Evolutionary conservation across 1,140 invertebrate species (phyloP), one percentile per base, ranked within the genome.

Genomic region (Sycobia sp.): DNA sequence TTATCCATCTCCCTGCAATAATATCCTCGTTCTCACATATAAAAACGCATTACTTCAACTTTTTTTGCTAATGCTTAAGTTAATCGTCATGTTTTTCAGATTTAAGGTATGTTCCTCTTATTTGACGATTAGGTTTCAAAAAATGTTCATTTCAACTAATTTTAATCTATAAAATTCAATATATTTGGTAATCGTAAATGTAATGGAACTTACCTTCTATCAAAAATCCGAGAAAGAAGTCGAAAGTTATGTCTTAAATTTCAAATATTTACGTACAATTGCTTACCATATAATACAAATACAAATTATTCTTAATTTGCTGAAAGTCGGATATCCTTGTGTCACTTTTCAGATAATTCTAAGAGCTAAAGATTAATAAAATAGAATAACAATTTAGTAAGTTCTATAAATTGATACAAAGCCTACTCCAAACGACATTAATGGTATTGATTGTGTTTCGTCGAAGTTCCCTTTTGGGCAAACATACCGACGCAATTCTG

Each of bases 401-500:
- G n/a, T n/a, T n/a, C n/a, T n/a, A n/a, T n/a, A n/a, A n/a, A n/a
- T n/a, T n/a, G 61, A 71, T 65, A 69, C 67, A 32, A 70, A 63
- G 54, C 46, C 62, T 62, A 65, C 63, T 69, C 72, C 36, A 41
- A 51, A 55, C 25, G 55, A 46, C 11, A 18, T 78, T 80, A 74
- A 77, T 75, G 67, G 72, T 80, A 79, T 78, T 67, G 69, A 80
- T 79, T 81, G 73, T 78, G 77, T 82, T 82, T 80, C 67, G 66
- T 78, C 75, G 68, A 82, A 81, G 78, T 78, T 78, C 78, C 78
- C 78, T 80, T 81, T 81, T 81, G 79, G 79, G 79, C 79, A 78
- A 76, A 77, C 70, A 79, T 72, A 80, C 75, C 77, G 78, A 80
- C 78, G 78, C 77, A 81, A 70, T 77, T 76, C 55, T 58, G 67